These are phyloP conservation scores for Poecile atricapillus DNA, from an alignment of 2,113 vertebrate genomes.

Conservation along the genomic window DNA sequence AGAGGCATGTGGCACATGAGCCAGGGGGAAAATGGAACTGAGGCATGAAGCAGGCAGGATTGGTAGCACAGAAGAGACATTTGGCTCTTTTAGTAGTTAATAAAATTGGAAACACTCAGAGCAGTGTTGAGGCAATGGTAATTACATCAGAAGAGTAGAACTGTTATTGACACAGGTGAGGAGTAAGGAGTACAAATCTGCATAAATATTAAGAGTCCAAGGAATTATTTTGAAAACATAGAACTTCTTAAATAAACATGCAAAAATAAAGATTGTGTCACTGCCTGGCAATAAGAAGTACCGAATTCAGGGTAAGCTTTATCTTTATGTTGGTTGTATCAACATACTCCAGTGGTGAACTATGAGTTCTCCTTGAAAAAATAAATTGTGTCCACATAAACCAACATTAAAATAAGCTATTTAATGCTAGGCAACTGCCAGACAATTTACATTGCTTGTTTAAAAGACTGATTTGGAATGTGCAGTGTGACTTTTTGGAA, in stretches of 20 bases:
- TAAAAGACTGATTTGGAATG: background rate
- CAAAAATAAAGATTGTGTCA: background rate
- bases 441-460: background rate
- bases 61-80: background rate
- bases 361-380: background rate
- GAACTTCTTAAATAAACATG: background rate
- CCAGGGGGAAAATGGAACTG: background rate
- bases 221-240: constrained; percentile 9
- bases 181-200: background rate
- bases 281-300: background rate
- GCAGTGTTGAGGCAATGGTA: background rate
- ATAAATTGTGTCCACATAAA: background rate
- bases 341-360: background rate
- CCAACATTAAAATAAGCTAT: background rate
- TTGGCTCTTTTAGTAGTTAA: background rate
- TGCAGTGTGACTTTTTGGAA: background rate
- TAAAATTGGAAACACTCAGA: background rate
- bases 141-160: background rate
- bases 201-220: background rate
- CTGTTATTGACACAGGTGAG: background rate
- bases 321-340: constrained; percentile 4
- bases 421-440: background rate
- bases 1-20: background rate
- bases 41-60: background rate
- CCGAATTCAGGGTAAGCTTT: background rate